Evolutionary conservation across 2,797 vertebrate species (phyloP).

Genomic region (Anguilla marmorata): DNA sequence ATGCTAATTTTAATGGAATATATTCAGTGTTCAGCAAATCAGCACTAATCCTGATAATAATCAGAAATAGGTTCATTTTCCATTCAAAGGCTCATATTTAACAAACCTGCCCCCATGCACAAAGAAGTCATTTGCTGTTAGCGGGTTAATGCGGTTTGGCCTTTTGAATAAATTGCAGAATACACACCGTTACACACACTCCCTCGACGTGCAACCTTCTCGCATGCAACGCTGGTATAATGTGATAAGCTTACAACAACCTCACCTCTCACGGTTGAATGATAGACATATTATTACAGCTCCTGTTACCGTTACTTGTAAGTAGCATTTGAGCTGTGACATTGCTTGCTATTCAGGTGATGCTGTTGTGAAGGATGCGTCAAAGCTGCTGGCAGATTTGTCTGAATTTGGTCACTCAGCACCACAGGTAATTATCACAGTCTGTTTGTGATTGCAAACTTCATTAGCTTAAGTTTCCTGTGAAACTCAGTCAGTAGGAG

Average conservation of each 20-base stretch:
- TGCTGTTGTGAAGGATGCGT: background rate
- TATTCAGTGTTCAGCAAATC: background rate
- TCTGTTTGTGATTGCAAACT: conserved; percentile 30
- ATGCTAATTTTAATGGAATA: background rate
- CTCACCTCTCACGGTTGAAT: background rate
- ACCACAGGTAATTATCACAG: conserved; percentile 36
- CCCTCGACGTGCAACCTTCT: background rate
- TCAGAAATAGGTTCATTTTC: background rate
- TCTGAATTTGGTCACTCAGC: conserved; percentile 3
- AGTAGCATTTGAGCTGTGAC: background rate
- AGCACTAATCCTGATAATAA: background rate
- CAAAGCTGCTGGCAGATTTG: conserved; percentile 4
- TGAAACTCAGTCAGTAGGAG: conserved; percentile 22
- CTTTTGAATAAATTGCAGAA: background rate
- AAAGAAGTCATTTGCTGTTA: background rate
- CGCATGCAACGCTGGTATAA: background rate
- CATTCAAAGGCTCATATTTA: background rate
- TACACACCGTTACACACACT: background rate
- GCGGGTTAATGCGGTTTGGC: background rate
- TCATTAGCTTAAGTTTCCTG: conserved; percentile 22
- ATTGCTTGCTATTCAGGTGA: background rate
- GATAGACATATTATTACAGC: background rate
- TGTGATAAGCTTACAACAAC: background rate
- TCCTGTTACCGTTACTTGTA: background rate
- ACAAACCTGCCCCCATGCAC: background rate